Evolutionary conservation across 1,140 invertebrate genomes (phyloP).

Genomic region (Monochamus saltuarius): DNA sequence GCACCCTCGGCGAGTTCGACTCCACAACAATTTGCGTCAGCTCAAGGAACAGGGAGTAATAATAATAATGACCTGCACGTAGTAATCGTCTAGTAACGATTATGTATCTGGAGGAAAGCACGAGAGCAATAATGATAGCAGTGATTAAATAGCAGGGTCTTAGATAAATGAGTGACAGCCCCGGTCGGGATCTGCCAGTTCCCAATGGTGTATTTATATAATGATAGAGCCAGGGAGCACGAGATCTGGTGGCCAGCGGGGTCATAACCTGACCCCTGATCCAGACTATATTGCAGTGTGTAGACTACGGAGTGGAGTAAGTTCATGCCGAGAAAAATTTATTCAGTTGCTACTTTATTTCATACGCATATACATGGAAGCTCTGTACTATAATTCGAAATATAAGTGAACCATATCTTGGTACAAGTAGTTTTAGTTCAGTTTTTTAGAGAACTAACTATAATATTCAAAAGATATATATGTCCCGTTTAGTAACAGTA

Average conservation of each 20-base stretch:
- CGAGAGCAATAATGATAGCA: slow-evolving; percentile 44
- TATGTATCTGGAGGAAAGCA: slow-evolving; percentile 38
- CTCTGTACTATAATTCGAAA: no score
- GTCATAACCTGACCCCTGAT: slow-evolving; percentile 50
- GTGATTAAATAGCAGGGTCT: slow-evolving; percentile 48
- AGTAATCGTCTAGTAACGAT: slow-evolving; percentile 39
- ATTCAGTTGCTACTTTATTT: slow-evolving; percentile 30
- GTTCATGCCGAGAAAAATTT: slow-evolving; percentile 23
- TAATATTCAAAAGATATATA: no score
- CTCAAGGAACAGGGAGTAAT: slow-evolving; percentile 31
- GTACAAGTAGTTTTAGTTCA: no score
- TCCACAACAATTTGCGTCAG: slow-evolving; percentile 13
- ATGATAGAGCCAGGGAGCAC: slow-evolving; percentile 48
- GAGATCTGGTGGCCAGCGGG: slow-evolving; percentile 36
- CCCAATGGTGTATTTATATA: slow-evolving; percentile 52
- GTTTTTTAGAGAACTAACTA: no score
- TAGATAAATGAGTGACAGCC: slow-evolving; percentile 51
- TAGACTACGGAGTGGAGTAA: slow-evolving; percentile 32
- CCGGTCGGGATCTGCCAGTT: slow-evolving; percentile 39
- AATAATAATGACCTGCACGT: slow-evolving; percentile 34
- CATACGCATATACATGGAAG: no score
- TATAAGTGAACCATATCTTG: no score
- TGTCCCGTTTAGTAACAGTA: no score
- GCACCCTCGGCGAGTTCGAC: no score
- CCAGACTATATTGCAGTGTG: slow-evolving; percentile 23